A percentile compares a stretch with the other conserved stretches of the same genome.
phyloP scores from a whole-genome alignment of 1,140 invertebrate species.

The Adoxophyes honmai region DNA sequence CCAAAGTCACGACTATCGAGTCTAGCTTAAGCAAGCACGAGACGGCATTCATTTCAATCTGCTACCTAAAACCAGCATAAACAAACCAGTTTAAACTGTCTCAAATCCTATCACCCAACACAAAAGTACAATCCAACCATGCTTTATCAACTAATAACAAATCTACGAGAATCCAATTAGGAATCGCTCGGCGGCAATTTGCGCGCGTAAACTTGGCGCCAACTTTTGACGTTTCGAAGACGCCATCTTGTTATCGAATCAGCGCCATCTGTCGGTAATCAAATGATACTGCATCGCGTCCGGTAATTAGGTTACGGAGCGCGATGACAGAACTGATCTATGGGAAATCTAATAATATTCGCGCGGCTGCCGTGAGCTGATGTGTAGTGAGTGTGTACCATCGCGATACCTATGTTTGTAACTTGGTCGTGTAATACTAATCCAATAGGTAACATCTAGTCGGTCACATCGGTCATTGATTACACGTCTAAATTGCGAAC shows the following conservation, averaged over 20 bases:
- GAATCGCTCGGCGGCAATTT: constrained; percentile 37
- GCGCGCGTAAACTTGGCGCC: constrained; percentile 41
- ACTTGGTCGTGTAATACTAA: no score
- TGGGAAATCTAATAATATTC: constrained; percentile 34
- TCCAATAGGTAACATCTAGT: no score
- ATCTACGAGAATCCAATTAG: constrained; percentile 66
- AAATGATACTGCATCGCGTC: constrained; percentile 58
- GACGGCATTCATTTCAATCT: no score
- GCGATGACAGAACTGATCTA: constrained; percentile 31
- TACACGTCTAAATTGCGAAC: no score
- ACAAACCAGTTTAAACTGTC: neutral
- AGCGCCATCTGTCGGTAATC: constrained; percentile 66
- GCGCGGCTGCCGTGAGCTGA: neutral
- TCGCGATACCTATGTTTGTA: no score
- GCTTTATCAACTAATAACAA: constrained; percentile 47
- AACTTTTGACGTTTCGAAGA: constrained; percentile 30
- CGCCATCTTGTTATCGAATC: constrained; percentile 59
- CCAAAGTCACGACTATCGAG: no score
- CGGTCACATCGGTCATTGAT: no score
- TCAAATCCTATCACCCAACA: neutral
- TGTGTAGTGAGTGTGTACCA: no score
- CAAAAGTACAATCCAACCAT: constrained; percentile 31
- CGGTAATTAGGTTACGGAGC: constrained; percentile 57
- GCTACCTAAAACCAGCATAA: no score
- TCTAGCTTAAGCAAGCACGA: no score